Conservation (phyloP, 2,113 vertebrate species). For the Stegostoma tigrinum region DNA sequence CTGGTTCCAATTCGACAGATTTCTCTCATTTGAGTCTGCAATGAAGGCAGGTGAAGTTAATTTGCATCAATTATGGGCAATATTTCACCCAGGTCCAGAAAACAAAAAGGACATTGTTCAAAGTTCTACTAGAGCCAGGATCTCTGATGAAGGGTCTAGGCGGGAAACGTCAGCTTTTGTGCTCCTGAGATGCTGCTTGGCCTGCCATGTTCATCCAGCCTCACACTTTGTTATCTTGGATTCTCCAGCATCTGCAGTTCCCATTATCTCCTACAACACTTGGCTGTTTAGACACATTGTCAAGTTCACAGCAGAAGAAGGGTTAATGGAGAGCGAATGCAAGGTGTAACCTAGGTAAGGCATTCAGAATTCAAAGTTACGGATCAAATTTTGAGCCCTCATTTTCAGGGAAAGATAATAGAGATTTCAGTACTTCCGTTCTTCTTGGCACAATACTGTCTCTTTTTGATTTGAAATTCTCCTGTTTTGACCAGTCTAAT, state of each 20-base stretch:
- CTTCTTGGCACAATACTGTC: neutral
- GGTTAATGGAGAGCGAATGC: neutral
- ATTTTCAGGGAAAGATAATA: neutral
- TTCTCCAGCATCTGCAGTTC: too few relatives aligned
- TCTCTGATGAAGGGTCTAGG: too few relatives aligned
- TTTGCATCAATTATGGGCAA: neutral
- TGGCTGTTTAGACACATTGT: neutral
- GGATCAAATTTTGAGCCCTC: neutral
- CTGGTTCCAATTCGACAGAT: neutral
- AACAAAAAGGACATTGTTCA: neutral
- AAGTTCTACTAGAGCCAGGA: neutral
- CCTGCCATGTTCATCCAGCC: too few relatives aligned
- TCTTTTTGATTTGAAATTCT: neutral
- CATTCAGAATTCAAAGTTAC: neutral
- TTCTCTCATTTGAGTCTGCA: neutral
- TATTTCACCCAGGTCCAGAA: neutral
- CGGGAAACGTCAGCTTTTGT: too few relatives aligned
- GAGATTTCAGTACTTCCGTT: neutral
- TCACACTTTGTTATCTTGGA: too few relatives aligned
- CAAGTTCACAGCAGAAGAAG: neutral
- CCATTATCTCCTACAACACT: neutral
- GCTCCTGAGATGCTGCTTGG: too few relatives aligned
- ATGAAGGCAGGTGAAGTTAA: neutral
- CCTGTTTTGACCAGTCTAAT: neutral
- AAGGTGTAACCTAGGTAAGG: neutral